These are phyloP conservation scores for Halictus rubicundus DNA, from an alignment of 1,140 invertebrate genomes.

Conservation along the genomic window DNA sequence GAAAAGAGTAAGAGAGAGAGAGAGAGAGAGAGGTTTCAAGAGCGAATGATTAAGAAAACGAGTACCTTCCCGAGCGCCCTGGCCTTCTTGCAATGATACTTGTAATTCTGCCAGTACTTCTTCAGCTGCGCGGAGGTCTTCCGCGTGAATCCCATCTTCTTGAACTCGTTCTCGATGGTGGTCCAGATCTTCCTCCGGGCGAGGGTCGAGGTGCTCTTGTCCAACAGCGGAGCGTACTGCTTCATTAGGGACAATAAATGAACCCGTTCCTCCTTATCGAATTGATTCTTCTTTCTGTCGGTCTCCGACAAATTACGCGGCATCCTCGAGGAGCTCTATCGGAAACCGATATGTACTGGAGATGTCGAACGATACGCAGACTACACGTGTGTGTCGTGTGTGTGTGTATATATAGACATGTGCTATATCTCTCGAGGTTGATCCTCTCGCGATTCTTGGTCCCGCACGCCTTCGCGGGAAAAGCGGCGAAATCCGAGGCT, in stretches of 20 bases:
- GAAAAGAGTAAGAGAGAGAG: not conserved
- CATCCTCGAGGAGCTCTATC: slow-evolving; percentile 1
- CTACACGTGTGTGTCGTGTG: not conserved
- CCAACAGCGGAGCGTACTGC: slow-evolving; percentile 54
- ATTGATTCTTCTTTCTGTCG: slow-evolving; percentile 54
- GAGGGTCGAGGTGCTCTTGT: slow-evolving; percentile 59
- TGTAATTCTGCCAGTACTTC: slow-evolving; percentile 67
- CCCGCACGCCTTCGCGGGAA: too few relatives aligned
- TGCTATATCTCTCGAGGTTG: too few relatives aligned
- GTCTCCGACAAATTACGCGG: slow-evolving; percentile 28
- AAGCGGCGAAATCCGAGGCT: not conserved
- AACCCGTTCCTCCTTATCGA: slow-evolving; percentile 60
- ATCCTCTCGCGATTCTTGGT: too few relatives aligned
- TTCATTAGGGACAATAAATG: slow-evolving; percentile 57
- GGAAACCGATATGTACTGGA: not conserved
- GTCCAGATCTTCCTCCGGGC: slow-evolving; percentile 60
- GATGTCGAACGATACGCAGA: too few relatives aligned
- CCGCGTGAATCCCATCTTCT: slow-evolving; percentile 47
- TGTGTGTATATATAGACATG: too few relatives aligned
- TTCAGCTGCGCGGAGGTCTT: slow-evolving; percentile 63
- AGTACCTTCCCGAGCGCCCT: slow-evolving; percentile 35
- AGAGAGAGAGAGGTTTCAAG: not conserved
- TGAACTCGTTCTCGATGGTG: slow-evolving; percentile 61
- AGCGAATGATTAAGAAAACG: not conserved
- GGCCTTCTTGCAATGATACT: slow-evolving; percentile 59